Evolutionary conservation across 2,113 vertebrate species (phyloP).

Genomic region (Plotosus lineatus): DNA sequence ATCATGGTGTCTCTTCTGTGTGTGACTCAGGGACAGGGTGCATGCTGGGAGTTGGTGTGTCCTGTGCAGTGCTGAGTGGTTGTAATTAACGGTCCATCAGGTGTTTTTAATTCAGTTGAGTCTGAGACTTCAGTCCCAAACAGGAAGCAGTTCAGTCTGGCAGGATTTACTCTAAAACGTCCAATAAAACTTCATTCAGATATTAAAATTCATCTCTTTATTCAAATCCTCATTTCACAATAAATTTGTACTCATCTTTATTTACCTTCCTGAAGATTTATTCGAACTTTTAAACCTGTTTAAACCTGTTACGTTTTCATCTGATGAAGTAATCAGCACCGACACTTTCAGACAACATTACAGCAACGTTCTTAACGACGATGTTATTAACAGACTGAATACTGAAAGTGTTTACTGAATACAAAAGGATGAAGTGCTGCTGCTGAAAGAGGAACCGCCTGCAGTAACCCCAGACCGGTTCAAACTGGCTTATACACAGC

Average conservation of each 20-base stretch:
- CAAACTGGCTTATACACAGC: conserved; percentile 24
- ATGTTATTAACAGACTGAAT: no score
- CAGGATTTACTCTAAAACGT: background rate
- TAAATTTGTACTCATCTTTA: background rate
- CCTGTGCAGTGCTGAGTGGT: background rate
- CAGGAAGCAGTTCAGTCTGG: background rate
- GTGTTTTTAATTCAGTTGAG: conserved; percentile 13
- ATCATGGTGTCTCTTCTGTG: background rate
- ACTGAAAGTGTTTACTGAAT: background rate
- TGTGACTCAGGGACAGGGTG: background rate
- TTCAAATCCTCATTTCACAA: background rate
- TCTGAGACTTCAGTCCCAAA: background rate
- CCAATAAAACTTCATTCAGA: background rate
- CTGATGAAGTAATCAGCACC: background rate
- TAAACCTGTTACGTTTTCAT: background rate
- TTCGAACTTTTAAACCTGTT: no score
- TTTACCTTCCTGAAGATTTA: no score
- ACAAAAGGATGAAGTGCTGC: background rate
- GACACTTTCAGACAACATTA: background rate
- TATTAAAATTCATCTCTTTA: background rate
- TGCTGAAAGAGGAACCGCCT: conserved; percentile 57
- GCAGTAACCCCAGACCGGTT: conserved; percentile 57
- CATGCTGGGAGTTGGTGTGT: conserved; percentile 12
- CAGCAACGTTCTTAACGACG: background rate
- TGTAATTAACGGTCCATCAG: conserved; percentile 40